Conservation (phyloP, 2,113 vertebrate species). For the Leucopsar rothschildi region DNA sequence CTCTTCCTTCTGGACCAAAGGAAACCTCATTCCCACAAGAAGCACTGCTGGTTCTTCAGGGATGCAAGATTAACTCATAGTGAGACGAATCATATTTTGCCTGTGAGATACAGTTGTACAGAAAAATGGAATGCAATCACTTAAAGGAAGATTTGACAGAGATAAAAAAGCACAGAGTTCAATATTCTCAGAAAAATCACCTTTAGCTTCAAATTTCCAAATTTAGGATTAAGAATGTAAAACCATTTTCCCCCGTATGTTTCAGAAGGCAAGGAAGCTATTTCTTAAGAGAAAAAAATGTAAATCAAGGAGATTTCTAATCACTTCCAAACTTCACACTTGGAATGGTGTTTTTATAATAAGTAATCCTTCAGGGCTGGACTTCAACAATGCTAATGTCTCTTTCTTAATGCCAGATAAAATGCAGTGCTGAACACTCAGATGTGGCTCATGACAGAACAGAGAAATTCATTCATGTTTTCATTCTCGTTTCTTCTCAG, state of each 20-base stretch:
- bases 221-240: neutral
- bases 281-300: neutral
- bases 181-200: neutral
- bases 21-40: neutral
- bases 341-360: neutral
- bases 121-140: neutral
- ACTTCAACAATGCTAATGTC: neutral
- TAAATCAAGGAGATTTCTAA: neutral
- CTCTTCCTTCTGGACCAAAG: neutral
- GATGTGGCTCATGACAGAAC: neutral
- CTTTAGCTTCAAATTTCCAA: neutral
- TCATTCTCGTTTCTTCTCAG: neutral
- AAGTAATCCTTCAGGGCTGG: neutral
- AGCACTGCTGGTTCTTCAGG: neutral
- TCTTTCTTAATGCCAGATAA: neutral
- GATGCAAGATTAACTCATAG: neutral
- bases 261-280: neutral
- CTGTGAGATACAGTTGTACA: neutral
- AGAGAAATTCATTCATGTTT: neutral
- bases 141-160: neutral
- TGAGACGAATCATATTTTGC: neutral
- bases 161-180: neutral
- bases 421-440: neutral
- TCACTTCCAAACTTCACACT: neutral
- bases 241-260: fast-evolving